A percentile compares a stretch with the other conserved stretches of the same genome.
Conservation (phyloP, 2,797 vertebrate species). For the Cryptoprocta ferox region DNA sequence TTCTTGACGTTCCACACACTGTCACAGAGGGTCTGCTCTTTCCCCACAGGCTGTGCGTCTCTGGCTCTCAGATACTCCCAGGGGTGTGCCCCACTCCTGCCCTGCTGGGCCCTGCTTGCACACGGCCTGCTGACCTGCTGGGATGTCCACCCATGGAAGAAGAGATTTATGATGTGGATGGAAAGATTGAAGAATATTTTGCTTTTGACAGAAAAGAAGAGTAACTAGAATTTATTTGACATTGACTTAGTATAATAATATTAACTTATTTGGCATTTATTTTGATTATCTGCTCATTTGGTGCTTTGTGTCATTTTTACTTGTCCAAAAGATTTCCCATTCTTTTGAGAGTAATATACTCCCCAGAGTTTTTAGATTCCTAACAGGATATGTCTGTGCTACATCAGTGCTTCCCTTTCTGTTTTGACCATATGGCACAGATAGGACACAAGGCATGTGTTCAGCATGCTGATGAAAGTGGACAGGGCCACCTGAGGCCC, state of each 20-base stretch:
- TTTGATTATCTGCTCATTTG: not conserved
- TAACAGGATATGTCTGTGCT: not conserved
- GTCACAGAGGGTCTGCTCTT: slow-evolving; percentile 43
- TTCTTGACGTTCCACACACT: not conserved
- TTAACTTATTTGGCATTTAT: not conserved
- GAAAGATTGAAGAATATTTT: slow-evolving; percentile 92
- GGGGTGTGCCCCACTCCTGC: slow-evolving; percentile 68
- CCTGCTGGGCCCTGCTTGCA: slow-evolving; percentile 21
- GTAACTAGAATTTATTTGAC: slow-evolving; percentile 83
- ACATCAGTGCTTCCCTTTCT: not conserved
- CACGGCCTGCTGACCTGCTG: slow-evolving; percentile 36
- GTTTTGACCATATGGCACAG: no score
- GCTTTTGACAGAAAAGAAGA: slow-evolving; percentile 90
- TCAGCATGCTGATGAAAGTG: not conserved
- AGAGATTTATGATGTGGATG: slow-evolving; percentile 90
- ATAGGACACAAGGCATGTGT: not conserved
- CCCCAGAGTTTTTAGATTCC: not conserved
- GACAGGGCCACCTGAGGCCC: not conserved
- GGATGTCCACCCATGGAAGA: slow-evolving; percentile 85
- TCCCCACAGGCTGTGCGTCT: slow-evolving; percentile 86
- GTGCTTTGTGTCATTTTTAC: not conserved
- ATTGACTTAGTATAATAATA: not conserved
- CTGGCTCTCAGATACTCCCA: slow-evolving; percentile 87
- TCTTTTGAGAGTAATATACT: not conserved
- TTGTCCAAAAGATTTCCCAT: not conserved